Base-by-base conservation (phyloP, 2,888 invertebrate genomes). In the Mythimna impura region DNA sequence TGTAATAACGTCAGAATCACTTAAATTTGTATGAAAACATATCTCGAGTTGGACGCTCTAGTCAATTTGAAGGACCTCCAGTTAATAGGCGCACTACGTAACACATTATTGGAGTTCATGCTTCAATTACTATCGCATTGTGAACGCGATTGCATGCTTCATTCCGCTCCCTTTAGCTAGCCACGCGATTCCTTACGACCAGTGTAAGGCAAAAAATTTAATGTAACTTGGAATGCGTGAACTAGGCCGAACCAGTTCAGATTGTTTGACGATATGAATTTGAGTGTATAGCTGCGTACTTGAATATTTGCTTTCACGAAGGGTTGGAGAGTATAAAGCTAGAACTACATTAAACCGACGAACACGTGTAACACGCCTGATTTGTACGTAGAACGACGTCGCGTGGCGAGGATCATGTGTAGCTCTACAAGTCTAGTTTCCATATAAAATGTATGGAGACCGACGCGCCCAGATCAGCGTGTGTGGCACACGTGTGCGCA, bases 121-220 rank as follows among this genome's bases (percentile, higher is more conserved):
- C 73, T 68, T 73, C 68, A 81, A 71, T 81, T 71, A 58, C 36
- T 22, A 20, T 77, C 73, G 65, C 58, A 66, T 81, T 61, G 50
- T 62, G 62, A 63, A 73, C 71, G 55, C 70, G 60, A 60, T 78
- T 81, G 80, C 80, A 73, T 81, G 78, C 30, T n/a, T 57, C 20
- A 63, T 60, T 63, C 64, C 43, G 80, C 52, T 81, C 80, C 81
- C 71, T 81, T 63, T 78, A 78, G 50, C 81, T 63, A 78, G 55
- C 81, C 80, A 81, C 73, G 80, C 80, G 78, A 58, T 68, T 77
- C 65, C 73, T 71, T 68, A 55, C 73, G 63, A 61, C 36, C 40
- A 67, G 22, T 34, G 50, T 20, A 66, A 58, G 47, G 57, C 63
- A 81, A 80, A 80, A 80, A 77, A 81, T 25, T 2, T 60, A 63